Base-by-base conservation (phyloP, 2,113 vertebrate species). In the Ginglymostoma cirratum region DNA sequence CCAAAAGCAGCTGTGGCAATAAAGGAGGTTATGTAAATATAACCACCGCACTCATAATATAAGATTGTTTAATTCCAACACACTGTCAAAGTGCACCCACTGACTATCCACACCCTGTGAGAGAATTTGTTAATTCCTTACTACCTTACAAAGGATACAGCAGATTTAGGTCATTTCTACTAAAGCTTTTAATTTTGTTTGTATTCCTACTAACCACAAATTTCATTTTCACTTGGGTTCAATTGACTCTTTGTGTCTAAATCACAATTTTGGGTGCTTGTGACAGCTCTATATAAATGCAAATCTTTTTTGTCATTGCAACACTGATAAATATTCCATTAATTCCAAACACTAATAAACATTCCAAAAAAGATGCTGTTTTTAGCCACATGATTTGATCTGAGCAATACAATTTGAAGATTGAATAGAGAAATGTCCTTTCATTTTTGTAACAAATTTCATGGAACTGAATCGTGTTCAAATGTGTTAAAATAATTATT, bases 1-100 rank as follows among this genome's bases (percentile, higher is more conserved):
- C 3, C 14, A 34, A 45, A 72, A 72, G 67, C 94, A 95, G 94
- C 94, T 95, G 94, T 95, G 23, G 69, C 69, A 76, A 76, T 95
- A 52, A 48, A 48, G 69, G 27, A 52, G 24, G 69, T 95, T 34
- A 95, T 72, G 69, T 95, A 95, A 95, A 95, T 48, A 95, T 72
- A 95, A 95, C 48, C 94, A 76, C 42, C 27, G 10, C 67, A 27
- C 2, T 95, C 38, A 76, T 72, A 95, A 70, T 76, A 95, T 52
- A 72, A 45, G 67, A 52, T 95, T 95, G 67, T 95, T 95, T 52
- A 70, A 95, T 27, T 72, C 67, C 67, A 34, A 72, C 72, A 17
- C 24, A 45, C 10, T 34, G 42, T 95, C 38, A 95, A 70, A 34
- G 66, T 72, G 14, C 4, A 34, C 67, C 45, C 30, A 95, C 42